These are phyloP conservation scores for Megaceryle maxima DNA, from an alignment of 2,113 vertebrate species.

Conservation along the genomic window DNA sequence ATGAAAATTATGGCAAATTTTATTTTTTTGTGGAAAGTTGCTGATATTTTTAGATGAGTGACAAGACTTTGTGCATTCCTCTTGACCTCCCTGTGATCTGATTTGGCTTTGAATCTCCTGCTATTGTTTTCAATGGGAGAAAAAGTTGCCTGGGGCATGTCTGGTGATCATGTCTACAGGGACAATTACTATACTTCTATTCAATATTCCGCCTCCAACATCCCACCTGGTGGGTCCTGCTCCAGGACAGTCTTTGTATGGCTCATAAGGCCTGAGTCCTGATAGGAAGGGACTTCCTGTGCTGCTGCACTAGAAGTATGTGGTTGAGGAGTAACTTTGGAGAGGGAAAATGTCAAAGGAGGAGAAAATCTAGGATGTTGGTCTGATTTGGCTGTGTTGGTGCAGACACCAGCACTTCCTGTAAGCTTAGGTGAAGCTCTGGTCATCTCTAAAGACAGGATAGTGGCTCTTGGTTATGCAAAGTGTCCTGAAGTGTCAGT, in stretches of 20 bases:
- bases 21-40: background rate
- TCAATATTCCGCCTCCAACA: accelerated
- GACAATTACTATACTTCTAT: background rate
- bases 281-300: background rate
- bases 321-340: background rate
- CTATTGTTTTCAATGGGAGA: background rate
- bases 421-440: background rate
- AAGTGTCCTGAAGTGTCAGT: background rate
- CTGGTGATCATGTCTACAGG: background rate
- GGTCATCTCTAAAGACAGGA: background rate
- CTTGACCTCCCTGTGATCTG: background rate
- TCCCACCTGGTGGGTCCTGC: background rate
- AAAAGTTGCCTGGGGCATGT: background rate
- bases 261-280: background rate
- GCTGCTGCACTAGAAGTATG: background rate
- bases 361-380: background rate
- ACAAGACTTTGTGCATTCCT: background rate
- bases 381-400: background rate
- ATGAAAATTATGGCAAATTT: background rate
- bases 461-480: background rate
- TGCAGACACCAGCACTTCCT: background rate
- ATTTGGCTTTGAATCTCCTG: background rate
- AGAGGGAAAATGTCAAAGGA: background rate
- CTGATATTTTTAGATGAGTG: background rate
- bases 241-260: background rate